These are phyloP conservation scores for Misgurnus mizolepis DNA, from an alignment of 2,113 vertebrate species.

Conservation along the genomic window DNA sequence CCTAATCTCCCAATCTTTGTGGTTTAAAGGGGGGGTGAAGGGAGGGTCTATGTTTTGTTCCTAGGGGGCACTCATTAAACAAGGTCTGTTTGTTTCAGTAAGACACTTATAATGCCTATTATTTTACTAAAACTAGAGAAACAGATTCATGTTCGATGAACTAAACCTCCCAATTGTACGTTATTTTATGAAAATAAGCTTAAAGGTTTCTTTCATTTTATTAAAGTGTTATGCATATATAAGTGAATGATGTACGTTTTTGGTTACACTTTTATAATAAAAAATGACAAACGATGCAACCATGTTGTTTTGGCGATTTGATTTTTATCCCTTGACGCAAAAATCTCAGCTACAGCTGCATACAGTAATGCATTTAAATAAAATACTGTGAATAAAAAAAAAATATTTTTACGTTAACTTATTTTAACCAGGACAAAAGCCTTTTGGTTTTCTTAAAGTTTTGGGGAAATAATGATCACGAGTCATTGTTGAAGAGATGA, in stretches of 20 bases:
- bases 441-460: background rate
- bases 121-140: constrained; percentile 6
- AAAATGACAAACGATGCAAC: background rate
- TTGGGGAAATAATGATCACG: background rate
- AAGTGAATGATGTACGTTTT: background rate
- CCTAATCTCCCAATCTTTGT: background rate
- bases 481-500: background rate
- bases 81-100: constrained; percentile 20
- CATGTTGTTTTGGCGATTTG: background rate
- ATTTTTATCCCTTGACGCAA: background rate
- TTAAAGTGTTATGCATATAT: background rate
- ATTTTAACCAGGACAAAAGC: background rate
- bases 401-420: too few species aligned
- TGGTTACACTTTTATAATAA: constrained; percentile 12
- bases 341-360: too few species aligned
- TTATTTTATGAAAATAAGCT: constrained; percentile 2
- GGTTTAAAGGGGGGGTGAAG: background rate
- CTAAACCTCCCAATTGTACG: constrained; percentile 13
- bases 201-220: background rate
- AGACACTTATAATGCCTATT: constrained; percentile 16
- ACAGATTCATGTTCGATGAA: constrained; percentile 9
- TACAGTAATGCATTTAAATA: too few species aligned
- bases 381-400: too few species aligned
- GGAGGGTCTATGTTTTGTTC: constrained; percentile 12
- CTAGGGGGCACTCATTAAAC: constrained; percentile 15